Evolutionary conservation across 92 coral and sea anemone genomes (phyloP), one percentile per base, ranked within the genome.

Genomic region (Chrysogorgia sp.): DNA sequence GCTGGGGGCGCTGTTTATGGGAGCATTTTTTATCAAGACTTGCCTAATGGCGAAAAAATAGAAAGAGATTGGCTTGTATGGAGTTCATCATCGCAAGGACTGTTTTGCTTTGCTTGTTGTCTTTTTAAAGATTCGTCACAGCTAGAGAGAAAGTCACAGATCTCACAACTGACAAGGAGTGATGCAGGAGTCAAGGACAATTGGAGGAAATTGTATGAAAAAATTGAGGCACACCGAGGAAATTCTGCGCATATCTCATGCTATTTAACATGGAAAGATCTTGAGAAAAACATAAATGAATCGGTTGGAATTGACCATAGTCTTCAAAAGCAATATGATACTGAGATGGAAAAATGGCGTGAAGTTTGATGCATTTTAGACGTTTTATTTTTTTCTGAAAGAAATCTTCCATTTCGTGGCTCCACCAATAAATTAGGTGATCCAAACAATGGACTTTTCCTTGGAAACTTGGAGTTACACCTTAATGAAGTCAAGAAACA

Each of bases 401-500:
- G n/a, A n/a, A n/a, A n/a, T n/a, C n/a, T n/a, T n/a, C n/a, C n/a
- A n/a, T n/a, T n/a, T n/a, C n/a, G n/a, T n/a, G n/a, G n/a, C n/a
- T n/a, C n/a, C n/a, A n/a, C n/a, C n/a, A n/a, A n/a, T n/a, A n/a
- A n/a, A n/a, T n/a, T n/a, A n/a, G n/a, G n/a, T n/a, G n/a, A n/a
- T 48, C 64, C 64, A 58, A 58, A 22, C 64, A 58, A 58, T 58
- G 64, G 64, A 58, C 64, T 22, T 58, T 57, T 58, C 31, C 64
- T 58, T 19, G 64, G 64, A 15, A 58, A 58, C 17, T 58, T 58
- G 31, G 64, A 58, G 64, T 58, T 48, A 48, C 56, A 48, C 56
- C 56, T 48, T 48, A 48, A 48, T 48, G 56, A 48, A 48, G 56
- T 48, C 56, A 48, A 48, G 56, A 48, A 48, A 48, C 56, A 58